These are phyloP conservation scores for Eulemur coronatus DNA, from an alignment of 2,797 vertebrate species.

Conservation along the genomic window DNA sequence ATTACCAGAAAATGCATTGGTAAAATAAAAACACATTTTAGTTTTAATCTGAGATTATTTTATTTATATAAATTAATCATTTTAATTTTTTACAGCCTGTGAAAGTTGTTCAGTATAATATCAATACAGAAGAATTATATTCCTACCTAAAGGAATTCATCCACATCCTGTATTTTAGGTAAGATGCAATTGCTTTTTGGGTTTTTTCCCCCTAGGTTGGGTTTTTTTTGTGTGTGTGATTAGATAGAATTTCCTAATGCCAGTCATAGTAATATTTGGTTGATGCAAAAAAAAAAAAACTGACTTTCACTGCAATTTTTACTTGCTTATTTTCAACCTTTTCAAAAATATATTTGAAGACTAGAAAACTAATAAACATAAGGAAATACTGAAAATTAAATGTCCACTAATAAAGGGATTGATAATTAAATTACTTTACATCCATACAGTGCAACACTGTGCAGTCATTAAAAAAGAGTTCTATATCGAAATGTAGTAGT, in stretches of 20 bases:
- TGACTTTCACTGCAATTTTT: neutral
- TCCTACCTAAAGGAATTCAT: slow-evolving; percentile 98
- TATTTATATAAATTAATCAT: slow-evolving; percentile 32
- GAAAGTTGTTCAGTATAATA: slow-evolving; percentile 97
- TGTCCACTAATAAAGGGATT: neutral
- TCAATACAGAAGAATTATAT: slow-evolving; percentile 98
- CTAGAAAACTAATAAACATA: neutral
- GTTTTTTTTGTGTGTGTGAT: neutral
- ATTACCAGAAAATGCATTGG: neutral
- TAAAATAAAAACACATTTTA: slow-evolving; percentile 39
- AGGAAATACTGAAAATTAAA: slow-evolving; percentile 34
- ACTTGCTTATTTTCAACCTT: neutral
- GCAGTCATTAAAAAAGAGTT: neutral
- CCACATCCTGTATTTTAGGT: slow-evolving; percentile 99
- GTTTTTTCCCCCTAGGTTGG: neutral
- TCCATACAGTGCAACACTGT: neutral
- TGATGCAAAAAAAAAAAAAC: neutral
- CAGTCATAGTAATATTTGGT: neutral
- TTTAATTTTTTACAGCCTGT: slow-evolving; percentile 87
- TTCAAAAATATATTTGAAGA: slow-evolving; percentile 51
- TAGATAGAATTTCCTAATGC: neutral
- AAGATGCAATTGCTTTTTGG: slow-evolving; percentile 42
- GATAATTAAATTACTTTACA: slow-evolving; percentile 9
- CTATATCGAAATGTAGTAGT: neutral
- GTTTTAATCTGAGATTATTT: slow-evolving; percentile 14